A percentile compares a stretch with the other conserved stretches of the same genome.
phyloP scores from a whole-genome alignment of 2,797 vertebrate species.

The Urosaurus nigricauda region DNA sequence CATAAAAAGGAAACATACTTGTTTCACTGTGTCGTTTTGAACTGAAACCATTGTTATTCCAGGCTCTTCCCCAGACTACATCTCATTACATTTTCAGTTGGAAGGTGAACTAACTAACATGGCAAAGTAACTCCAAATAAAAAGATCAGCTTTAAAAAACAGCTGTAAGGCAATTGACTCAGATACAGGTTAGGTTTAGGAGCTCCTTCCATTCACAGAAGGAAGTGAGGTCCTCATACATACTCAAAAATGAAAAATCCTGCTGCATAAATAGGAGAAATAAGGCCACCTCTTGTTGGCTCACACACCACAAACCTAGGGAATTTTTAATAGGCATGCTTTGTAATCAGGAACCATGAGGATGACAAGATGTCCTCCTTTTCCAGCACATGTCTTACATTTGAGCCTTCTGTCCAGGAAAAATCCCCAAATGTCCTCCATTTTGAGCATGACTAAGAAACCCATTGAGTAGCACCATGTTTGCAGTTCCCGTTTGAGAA shows the following conservation, averaged over 20 bases:
- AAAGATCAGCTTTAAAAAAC: neutral
- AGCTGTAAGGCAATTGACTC: slow-evolving; percentile 19
- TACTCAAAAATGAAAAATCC: neutral
- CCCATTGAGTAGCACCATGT: no score
- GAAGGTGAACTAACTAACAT: neutral
- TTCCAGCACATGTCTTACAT: no score
- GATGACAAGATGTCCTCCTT: no score
- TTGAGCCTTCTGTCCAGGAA: no score
- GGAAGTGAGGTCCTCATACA: neutral
- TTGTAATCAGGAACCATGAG: no score
- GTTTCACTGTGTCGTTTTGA: neutral
- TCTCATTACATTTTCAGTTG: slow-evolving; percentile 13
- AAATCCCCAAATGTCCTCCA: no score
- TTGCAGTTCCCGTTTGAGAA: no score
- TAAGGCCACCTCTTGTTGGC: neutral
- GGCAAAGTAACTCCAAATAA: no score
- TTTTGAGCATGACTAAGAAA: no score
- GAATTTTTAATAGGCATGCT: no score
- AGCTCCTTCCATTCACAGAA: no score
- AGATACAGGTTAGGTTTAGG: neutral
- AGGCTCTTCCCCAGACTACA: neutral
- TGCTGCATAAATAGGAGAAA: neutral
- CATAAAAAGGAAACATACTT: neutral
- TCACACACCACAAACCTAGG: neutral
- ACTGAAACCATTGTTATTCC: neutral